phyloP scores from a whole-genome alignment of 2,797 vertebrate genomes.

The Sciaenops ocellatus region DNA sequence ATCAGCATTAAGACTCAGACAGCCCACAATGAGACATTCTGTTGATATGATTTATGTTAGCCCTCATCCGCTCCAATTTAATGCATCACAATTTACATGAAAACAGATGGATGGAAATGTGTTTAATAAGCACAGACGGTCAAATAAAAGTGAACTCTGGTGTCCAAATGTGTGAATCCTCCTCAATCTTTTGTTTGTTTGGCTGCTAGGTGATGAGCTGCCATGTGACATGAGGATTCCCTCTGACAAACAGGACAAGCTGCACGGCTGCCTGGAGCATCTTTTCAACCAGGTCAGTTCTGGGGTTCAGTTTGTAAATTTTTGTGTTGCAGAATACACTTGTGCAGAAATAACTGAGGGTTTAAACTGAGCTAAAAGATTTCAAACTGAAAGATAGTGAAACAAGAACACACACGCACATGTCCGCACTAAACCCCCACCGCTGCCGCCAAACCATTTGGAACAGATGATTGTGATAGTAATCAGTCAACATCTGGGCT shows the following conservation, averaged over 20 bases:
- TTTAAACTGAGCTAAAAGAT: slow-evolving; percentile 1
- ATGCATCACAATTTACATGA: slow-evolving; percentile 18
- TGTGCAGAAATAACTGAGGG: neutral
- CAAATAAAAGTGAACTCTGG: neutral
- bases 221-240: slow-evolving; percentile 98
- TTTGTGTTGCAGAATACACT: neutral
- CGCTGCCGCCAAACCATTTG: slow-evolving; percentile 31
- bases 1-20: slow-evolving; percentile 21
- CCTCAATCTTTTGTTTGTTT: slow-evolving; percentile 1
- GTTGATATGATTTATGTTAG: neutral
- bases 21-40: slow-evolving; percentile 2
- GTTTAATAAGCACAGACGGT: slow-evolving; percentile 24
- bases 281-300: slow-evolving; percentile 96
- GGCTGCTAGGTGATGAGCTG: slow-evolving; percentile 92
- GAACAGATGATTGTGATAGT: slow-evolving; percentile 57
- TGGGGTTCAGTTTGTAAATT: neutral
- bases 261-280: slow-evolving; percentile 97
- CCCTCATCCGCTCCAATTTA: slow-evolving; percentile 4
- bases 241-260: slow-evolving; percentile 97
- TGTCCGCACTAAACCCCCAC: neutral
- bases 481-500: slow-evolving; percentile 71
- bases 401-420: slow-evolving; percentile 37
- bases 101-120: slow-evolving; percentile 25
- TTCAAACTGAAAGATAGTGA: slow-evolving; percentile 12
- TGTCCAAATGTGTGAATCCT: slow-evolving; percentile 7